Percentiles rank a stretch among this genome's conserved stretches.
Conservation (phyloP, 1,140 invertebrate genomes). For the Meloidogyne hapla region DNA sequence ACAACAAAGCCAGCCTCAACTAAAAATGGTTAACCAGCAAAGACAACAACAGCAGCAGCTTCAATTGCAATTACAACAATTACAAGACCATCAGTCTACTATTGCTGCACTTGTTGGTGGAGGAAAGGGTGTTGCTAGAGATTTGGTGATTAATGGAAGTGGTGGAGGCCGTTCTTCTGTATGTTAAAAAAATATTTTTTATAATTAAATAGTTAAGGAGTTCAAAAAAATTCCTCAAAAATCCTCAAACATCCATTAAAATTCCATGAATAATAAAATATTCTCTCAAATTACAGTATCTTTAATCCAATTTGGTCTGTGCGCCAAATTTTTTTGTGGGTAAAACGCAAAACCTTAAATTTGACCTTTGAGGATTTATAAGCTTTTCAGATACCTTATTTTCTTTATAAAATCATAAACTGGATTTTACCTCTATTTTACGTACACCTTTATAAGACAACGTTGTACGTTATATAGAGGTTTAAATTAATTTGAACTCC, state of each 20-base stretch:
- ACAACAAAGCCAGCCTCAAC: slow-evolving; percentile 48
- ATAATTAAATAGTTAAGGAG: not conserved
- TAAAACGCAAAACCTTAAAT: too few relatives aligned
- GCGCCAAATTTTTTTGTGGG: too few relatives aligned
- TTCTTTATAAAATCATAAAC: too few relatives aligned
- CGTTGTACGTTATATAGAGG: not conserved
- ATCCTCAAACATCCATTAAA: too few relatives aligned
- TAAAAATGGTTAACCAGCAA: slow-evolving; percentile 44
- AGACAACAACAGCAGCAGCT: slow-evolving; percentile 33
- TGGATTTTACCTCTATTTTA: not conserved
- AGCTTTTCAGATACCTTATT: too few relatives aligned
- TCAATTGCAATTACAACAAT: slow-evolving; percentile 33
- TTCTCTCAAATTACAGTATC: too few relatives aligned
- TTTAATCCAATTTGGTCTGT: too few relatives aligned
- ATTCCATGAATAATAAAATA: too few relatives aligned
- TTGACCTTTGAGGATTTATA: too few relatives aligned
- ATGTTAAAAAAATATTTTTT: not conserved
- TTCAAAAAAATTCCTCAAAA: too few relatives aligned
- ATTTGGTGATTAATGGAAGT: slow-evolving; percentile 41
- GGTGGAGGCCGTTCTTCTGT: slow-evolving; percentile 41
- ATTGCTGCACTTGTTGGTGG: slow-evolving; percentile 51
- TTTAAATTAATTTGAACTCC: too few relatives aligned
- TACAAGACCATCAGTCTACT: slow-evolving; percentile 45
- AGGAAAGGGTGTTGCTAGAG: slow-evolving; percentile 47
- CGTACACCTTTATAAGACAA: not conserved